Conservation (phyloP, 2,113 vertebrate genomes). For the Columba livia region DNA sequence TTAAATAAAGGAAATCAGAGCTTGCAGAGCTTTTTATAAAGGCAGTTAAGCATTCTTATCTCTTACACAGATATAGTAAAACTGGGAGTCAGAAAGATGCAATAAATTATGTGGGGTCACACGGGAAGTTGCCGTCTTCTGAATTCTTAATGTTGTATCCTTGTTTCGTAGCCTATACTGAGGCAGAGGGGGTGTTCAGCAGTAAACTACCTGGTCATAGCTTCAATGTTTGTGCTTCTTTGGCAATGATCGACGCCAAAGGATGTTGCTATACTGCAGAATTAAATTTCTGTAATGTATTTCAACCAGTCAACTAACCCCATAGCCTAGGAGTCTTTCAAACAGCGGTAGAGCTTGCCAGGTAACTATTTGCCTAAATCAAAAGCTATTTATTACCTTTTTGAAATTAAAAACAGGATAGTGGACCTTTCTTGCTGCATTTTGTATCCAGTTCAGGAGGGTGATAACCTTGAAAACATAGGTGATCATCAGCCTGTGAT, state of each 20-base stretch:
- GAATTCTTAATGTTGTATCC: not conserved
- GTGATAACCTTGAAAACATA: not conserved
- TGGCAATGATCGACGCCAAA: not conserved
- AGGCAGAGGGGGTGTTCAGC: not conserved
- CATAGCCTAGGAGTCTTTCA: not conserved
- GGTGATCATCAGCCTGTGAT: not conserved
- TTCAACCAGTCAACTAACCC: not conserved
- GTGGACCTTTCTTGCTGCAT: not conserved
- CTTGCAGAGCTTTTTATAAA: not conserved
- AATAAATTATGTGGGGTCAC: not conserved
- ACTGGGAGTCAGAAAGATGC: not conserved
- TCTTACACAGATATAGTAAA: not conserved
- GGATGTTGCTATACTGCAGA: not conserved
- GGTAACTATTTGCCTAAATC: not conserved
- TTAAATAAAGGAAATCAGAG: not conserved
- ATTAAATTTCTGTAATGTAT: not conserved
- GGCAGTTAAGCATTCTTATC: not conserved
- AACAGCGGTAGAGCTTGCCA: not conserved
- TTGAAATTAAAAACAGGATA: not conserved
- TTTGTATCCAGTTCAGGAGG: not conserved
- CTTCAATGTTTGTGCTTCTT: not conserved
- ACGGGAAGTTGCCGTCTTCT: rapidly evolving
- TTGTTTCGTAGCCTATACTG: not conserved
- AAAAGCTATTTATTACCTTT: not conserved
- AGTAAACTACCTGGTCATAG: not conserved